phyloP scores from a whole-genome alignment of 92 coral and sea anemone species.

The Epizoanthus stellaris region DNA sequence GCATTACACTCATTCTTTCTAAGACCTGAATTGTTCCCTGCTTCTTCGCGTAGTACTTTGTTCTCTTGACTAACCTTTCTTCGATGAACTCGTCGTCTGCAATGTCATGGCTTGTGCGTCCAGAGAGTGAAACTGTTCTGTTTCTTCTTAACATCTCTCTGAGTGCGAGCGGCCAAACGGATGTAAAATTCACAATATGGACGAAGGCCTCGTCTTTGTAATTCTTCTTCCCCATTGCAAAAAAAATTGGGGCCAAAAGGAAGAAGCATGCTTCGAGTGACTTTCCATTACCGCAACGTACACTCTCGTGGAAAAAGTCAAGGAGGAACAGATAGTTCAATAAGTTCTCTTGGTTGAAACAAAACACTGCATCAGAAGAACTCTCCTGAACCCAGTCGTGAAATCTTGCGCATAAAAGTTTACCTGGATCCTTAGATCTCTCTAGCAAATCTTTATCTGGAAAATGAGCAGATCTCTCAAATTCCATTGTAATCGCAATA shows the following conservation, averaged over 20 bases:
- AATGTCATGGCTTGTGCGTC: no score
- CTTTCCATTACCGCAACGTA: neutral
- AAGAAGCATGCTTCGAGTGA: conserved; percentile 45
- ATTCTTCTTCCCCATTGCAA: conserved; percentile 49
- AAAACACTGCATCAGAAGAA: no score
- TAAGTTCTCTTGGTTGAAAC: no score
- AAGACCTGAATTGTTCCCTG: conserved; percentile 51
- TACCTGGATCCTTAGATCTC: neutral
- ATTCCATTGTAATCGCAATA: conserved; percentile 31
- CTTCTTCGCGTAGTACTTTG: conserved; percentile 52
- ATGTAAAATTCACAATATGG: conserved; percentile 50
- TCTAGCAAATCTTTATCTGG: no score
- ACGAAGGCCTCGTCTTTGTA: conserved; percentile 51
- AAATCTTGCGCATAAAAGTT: no score
- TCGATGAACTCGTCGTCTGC: conserved; percentile 48
- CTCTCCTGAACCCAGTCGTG: no score
- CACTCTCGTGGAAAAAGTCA: no score
- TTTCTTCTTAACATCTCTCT: no score
- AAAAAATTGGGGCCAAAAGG: conserved; percentile 34
- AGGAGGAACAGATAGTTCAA: no score
- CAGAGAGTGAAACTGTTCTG: no score
- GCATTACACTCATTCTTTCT: conserved; percentile 41
- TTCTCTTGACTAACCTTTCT: conserved; percentile 44
- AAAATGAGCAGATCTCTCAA: no score
- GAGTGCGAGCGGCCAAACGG: conserved; percentile 54